A percentile compares a stretch with the other conserved stretches of the same genome.
Evolutionary conservation across 2,888 invertebrate genomes (phyloP).

Genomic region (Tholera decimalis): DNA sequence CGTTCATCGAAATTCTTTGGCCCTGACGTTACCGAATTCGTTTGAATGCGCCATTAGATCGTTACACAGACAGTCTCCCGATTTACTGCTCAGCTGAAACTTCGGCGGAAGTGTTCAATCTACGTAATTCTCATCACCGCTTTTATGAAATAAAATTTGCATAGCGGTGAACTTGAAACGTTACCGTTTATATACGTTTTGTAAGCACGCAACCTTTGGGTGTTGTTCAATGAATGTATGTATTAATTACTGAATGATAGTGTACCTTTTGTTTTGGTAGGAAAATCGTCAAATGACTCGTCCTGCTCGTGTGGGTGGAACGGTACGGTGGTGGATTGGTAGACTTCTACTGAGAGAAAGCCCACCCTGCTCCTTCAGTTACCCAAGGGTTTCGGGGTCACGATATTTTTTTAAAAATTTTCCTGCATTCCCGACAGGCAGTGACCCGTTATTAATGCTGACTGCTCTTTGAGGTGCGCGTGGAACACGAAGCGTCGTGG

Average conservation of each 20-base stretch:
- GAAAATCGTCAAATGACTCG: too few species aligned
- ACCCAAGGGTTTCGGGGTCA: too few species aligned
- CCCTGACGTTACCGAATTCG: neutral
- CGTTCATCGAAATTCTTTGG: neutral
- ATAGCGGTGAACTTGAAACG: slow-evolving; percentile 58
- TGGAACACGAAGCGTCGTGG: too few species aligned
- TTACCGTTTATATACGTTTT: slow-evolving; percentile 36
- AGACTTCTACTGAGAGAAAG: too few species aligned
- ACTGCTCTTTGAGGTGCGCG: too few species aligned
- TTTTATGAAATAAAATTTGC: slow-evolving; percentile 70
- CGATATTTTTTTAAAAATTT: too few species aligned
- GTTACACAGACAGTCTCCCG: slow-evolving; percentile 43
- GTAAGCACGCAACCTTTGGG: slow-evolving; percentile 7
- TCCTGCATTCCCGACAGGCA: too few species aligned
- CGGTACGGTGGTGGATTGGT: too few species aligned
- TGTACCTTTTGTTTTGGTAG: too few species aligned
- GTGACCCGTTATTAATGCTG: too few species aligned
- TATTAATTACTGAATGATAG: neutral
- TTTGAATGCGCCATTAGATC: slow-evolving; percentile 23
- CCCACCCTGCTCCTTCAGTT: too few species aligned
- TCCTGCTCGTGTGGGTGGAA: too few species aligned
- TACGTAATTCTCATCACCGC: slow-evolving; percentile 68
- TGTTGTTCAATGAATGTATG: slow-evolving; percentile 15
- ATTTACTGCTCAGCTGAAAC: slow-evolving; percentile 57
- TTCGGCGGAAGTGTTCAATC: slow-evolving; percentile 67